These are phyloP conservation scores for Teinopalpus imperialis DNA, from an alignment of 2,888 invertebrate genomes.

Conservation along the genomic window DNA sequence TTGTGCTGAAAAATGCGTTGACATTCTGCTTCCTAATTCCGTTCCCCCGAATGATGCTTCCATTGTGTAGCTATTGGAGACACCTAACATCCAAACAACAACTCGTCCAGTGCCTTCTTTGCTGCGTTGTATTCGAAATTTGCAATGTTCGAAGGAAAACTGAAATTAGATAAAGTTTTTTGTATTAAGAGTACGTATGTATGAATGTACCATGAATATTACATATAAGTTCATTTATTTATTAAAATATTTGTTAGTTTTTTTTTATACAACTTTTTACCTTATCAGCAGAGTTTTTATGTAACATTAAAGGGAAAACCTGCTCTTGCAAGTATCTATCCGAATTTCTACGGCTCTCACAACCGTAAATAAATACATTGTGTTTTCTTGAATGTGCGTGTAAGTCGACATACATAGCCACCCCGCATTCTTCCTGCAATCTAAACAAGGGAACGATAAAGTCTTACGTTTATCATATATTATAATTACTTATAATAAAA, in stretches of 20 bases:
- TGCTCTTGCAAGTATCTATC: conserved; percentile 93
- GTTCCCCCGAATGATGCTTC: conserved; percentile 98
- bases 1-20: conserved; percentile 92
- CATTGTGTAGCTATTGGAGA: conserved; percentile 96
- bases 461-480: too few species aligned
- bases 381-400: conserved; percentile 97
- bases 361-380: conserved; percentile 98
- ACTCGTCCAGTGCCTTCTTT: conserved; percentile 98
- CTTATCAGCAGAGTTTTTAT: conserved; percentile 95
- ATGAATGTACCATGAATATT: too few species aligned
- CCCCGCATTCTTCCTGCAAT: conserved; percentile 94
- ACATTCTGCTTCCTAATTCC: conserved; percentile 88
- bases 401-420: conserved; percentile 95
- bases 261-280: too few species aligned
- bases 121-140: conserved; percentile 95
- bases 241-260: too few species aligned
- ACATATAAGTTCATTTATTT: too few species aligned
- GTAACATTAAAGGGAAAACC: conserved; percentile 96
- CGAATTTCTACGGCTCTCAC: conserved; percentile 91
- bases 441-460: conserved; percentile 55
- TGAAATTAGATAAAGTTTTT: conserved; percentile 45
- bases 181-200: too few species aligned
- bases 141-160: conserved; percentile 97
- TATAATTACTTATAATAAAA: too few species aligned
- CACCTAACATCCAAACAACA: conserved; percentile 97